Percentiles rank a stretch among this genome's conserved stretches.
phyloP scores from a whole-genome alignment of 2,113 vertebrate species.

The Nansenia antarctica region DNA sequence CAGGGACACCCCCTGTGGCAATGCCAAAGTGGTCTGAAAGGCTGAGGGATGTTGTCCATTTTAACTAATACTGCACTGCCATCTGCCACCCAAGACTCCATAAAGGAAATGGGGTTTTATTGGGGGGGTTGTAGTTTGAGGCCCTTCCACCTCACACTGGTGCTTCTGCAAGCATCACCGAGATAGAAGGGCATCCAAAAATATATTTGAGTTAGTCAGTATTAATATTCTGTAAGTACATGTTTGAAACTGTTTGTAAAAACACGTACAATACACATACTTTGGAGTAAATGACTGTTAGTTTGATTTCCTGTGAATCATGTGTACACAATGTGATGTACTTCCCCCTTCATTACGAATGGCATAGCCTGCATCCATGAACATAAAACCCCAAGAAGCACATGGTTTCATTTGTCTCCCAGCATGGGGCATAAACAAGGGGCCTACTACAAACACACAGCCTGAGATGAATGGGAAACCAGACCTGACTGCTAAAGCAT shows the following conservation, averaged over 20 bases:
- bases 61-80: conserved; percentile 6
- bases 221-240: too few species aligned
- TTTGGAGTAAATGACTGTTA: not conserved
- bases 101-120: not conserved
- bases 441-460: conserved; percentile 26
- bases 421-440: conserved; percentile 6
- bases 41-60: conserved; percentile 10
- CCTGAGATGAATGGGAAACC: conserved; percentile 40
- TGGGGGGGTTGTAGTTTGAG: not conserved
- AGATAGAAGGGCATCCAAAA: too few species aligned
- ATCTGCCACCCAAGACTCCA: conserved; percentile 9
- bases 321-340: not conserved
- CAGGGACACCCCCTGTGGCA: not conserved
- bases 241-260: too few species aligned
- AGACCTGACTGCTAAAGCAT: conserved; percentile 21
- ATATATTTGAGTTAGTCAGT: too few species aligned
- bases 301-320: not conserved
- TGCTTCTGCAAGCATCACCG: too few species aligned
- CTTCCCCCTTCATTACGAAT: conserved; percentile 7
- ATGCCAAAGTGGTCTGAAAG: not conserved
- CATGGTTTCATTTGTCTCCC: conserved; percentile 34
- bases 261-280: too few species aligned
- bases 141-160: too few species aligned
- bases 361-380: not conserved
- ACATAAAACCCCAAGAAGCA: conserved; percentile 24